phyloP scores from a whole-genome alignment of 2,797 vertebrate species.

The Hypotaenidia philippensis region DNA sequence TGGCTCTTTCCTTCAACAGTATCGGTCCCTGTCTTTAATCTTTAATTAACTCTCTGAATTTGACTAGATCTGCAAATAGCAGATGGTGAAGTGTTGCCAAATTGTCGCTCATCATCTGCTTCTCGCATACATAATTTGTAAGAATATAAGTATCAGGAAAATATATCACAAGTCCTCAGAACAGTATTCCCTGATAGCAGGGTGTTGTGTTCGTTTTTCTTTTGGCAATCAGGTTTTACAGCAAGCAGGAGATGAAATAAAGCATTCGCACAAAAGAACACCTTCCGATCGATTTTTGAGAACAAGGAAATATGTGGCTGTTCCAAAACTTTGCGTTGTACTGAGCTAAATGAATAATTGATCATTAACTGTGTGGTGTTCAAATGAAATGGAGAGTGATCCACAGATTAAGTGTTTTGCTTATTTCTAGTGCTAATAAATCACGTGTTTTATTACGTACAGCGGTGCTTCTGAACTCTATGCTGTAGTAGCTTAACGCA shows the following conservation, averaged over 20 bases:
- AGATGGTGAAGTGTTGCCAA: slow-evolving; percentile 67
- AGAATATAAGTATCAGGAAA: slow-evolving; percentile 23
- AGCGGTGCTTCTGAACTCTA: neutral
- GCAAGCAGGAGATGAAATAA: neutral
- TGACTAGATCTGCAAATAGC: slow-evolving; percentile 61
- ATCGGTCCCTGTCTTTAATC: slow-evolving; percentile 36
- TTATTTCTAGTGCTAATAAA: neutral
- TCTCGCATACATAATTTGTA: slow-evolving; percentile 56
- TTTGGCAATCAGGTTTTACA: slow-evolving; percentile 3
- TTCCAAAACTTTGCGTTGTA: neutral
- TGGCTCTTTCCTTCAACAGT: slow-evolving; percentile 21
- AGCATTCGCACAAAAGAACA: neutral
- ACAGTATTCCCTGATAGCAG: neutral
- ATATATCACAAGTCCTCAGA: neutral
- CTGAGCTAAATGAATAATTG: neutral
- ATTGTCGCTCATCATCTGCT: slow-evolving; percentile 57
- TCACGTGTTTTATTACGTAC: neutral
- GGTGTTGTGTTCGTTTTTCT: neutral
- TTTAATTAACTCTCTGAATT: slow-evolving; percentile 64
- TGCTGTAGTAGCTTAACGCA: neutral
- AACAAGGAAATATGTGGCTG: neutral
- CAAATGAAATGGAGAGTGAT: neutral
- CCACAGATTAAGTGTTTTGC: neutral
- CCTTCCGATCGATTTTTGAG: neutral
- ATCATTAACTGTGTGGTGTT: neutral